Percentiles rank a stretch among this genome's conserved stretches.
Conservation (phyloP, 2,888 invertebrate species). For the Tetanocera ferruginea region DNA sequence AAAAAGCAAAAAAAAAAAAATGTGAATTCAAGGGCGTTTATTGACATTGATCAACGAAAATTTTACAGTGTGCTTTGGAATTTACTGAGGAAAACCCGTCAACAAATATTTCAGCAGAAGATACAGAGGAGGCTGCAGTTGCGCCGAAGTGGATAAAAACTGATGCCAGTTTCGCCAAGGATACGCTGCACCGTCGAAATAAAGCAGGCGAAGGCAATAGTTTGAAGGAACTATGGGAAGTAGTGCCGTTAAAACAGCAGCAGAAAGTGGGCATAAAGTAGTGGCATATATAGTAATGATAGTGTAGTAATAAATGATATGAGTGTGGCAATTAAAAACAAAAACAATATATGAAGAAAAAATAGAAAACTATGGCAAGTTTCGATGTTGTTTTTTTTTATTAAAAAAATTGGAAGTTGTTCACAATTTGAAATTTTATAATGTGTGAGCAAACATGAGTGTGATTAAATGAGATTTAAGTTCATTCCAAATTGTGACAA, state of each 20-base stretch:
- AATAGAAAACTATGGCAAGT: not conserved
- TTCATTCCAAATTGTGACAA: no score
- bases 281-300: not conserved
- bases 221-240: conserved; percentile 51
- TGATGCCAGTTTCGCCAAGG: conserved; percentile 30
- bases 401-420: no score
- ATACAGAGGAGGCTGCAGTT: conserved; percentile 4
- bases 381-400: no score
- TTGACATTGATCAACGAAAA: not conserved
- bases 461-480: no score
- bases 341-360: not conserved
- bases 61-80: not conserved
- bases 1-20: no score
- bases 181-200: conserved; percentile 41
- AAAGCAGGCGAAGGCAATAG: conserved; percentile 44
- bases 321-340: not conserved
- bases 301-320: no score
- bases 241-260: conserved; percentile 38
- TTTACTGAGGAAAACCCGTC: not conserved
- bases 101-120: conserved; percentile 25
- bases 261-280: not conserved
- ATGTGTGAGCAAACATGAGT: no score
- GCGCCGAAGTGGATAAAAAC: conserved; percentile 33
- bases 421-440: no score
- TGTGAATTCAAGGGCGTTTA: not conserved